A percentile compares a stretch with the other conserved stretches of the same genome.
Evolutionary conservation across 2,113 vertebrate genomes (phyloP).

Genomic region (Onychostruthus taczanowskii): DNA sequence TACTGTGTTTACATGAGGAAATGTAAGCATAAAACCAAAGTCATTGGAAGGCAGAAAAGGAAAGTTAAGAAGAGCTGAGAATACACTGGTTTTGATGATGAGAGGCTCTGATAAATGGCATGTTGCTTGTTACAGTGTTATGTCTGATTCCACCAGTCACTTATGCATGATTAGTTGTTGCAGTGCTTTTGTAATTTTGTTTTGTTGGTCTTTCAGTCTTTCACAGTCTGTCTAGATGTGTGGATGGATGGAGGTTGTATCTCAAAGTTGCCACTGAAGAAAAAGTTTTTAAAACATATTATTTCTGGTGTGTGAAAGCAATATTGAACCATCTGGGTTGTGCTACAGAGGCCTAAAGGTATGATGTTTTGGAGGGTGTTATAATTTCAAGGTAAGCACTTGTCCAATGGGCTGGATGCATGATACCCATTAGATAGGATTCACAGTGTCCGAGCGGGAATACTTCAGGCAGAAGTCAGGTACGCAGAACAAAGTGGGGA

Average conservation of each 20-base stretch:
- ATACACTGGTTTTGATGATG: not conserved
- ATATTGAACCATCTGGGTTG: not conserved
- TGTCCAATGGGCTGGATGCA: not conserved
- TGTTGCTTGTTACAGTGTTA: not conserved
- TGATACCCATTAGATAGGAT: not conserved
- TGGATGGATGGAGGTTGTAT: conserved; percentile 41
- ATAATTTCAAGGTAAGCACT: not conserved
- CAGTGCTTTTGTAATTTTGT: conserved; percentile 52
- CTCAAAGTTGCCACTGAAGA: conserved; percentile 37
- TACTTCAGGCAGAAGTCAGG: not conserved
- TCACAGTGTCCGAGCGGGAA: not conserved
- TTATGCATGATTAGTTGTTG: conserved; percentile 33
- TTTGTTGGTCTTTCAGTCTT: conserved; percentile 62
- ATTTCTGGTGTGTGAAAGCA: conserved; percentile 40
- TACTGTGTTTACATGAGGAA: not conserved
- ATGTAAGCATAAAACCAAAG: not conserved
- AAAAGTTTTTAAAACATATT: conserved; percentile 31
- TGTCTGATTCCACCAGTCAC: conserved; percentile 21
- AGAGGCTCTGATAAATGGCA: not conserved
- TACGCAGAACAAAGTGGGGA: not conserved
- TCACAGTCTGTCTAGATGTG: conserved; percentile 47
- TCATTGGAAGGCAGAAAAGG: not conserved
- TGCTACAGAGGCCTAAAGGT: not conserved
- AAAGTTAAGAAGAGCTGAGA: conserved; percentile 5
- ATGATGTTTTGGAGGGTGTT: not conserved